Evolutionary conservation across 2,888 invertebrate species (phyloP), one percentile per base, ranked within the genome.

Genomic region (Cybosia mesomella): DNA sequence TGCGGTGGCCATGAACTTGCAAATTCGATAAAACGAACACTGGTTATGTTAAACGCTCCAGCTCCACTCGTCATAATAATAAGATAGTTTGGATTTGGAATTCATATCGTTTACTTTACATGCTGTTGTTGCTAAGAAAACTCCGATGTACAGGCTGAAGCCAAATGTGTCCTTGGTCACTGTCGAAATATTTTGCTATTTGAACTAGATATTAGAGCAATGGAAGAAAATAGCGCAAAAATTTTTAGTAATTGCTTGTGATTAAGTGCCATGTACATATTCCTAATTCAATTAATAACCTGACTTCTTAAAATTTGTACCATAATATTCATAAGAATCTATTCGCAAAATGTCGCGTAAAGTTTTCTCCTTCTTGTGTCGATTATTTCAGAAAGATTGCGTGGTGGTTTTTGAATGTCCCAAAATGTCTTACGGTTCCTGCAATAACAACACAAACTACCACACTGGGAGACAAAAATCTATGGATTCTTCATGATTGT

Each of bases 1-100:
- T 15, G 39, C 18, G n/a, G 39, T 5, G 79, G 49, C 79, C 79
- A 58, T 80, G 79, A 80, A 79, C 79, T 79, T 78, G 76, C 63
- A 67, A 67, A 72, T 68, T 66, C 70, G 64, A 77, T 64, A 68
- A 72, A 80, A 73, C 73, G 63, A 54, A 57, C 64, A 68, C 70
- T 68, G 66, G 68, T 70, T 73, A 60, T 64, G 70, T 69, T 65
- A 70, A 68, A 68, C 69, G 70, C 55, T 55, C 55, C 11, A 62
- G 70, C 62, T 66, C 65, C 64, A 58, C 53, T 68, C 68, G 54
- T 60, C 64, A 66, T 66, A 61, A 61, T 66, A 66, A 69, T 65
- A 59, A 59, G 55, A 67, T 28, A 39, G 58, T 63, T 67, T 28
- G 34, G 34, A 55, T 63, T 67, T 58, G 22, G 15, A 55, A 57